Evolutionary conservation across 2,888 invertebrate species (phyloP), one percentile per base, ranked within the genome.

Genomic region (Parnassius orleans): DNA sequence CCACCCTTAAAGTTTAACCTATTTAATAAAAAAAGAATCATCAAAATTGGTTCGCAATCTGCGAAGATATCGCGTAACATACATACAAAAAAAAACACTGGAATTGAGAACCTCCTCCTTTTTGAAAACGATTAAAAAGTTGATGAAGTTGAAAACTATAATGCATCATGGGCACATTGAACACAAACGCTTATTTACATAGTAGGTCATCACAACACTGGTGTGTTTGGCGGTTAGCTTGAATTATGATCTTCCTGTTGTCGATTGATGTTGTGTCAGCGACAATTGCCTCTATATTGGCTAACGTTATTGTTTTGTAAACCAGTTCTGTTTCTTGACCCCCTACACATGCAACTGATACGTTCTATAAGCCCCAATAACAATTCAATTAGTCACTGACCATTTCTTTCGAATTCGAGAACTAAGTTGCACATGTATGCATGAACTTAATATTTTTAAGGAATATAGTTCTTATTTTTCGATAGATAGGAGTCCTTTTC

Each of bases 161-260:
- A 33, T 33, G 33, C 33, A 33, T 7, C 33, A 33, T 33, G 1
- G 0, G 33, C 33, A 33, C 33, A 33, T 5, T 33, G 33, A 33
- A 57, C 42, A 42, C 46, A 46, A 10, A 41, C 52, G 19, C 43
- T 52, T 52, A 61, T 61, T 60, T 60, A 60, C 52, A 61, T 52
- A 41, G 41, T 52, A 46, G 12, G 11, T 42, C 11, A 61, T 57
- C 53, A 57, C 43, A 54, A 54, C 51, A 51, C 15, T 53, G 47
- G 14, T 53, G 48, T 44, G 57, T 52, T 62, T 50, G 59, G 51
- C 63, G 63, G 24, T 59, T 51, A 12, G 47, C 33, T 44, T 63
- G 55, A 63, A 59, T 63, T 63, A 59, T 46, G 58, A 63, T 58
- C 62, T 63, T 59, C 59, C 63, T 59, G 59, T 55, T 44, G 58